Percentiles rank a stretch among this genome's conserved stretches.
Conservation (phyloP, 2,797 vertebrate species). For the Tachyglossus aculeatus region DNA sequence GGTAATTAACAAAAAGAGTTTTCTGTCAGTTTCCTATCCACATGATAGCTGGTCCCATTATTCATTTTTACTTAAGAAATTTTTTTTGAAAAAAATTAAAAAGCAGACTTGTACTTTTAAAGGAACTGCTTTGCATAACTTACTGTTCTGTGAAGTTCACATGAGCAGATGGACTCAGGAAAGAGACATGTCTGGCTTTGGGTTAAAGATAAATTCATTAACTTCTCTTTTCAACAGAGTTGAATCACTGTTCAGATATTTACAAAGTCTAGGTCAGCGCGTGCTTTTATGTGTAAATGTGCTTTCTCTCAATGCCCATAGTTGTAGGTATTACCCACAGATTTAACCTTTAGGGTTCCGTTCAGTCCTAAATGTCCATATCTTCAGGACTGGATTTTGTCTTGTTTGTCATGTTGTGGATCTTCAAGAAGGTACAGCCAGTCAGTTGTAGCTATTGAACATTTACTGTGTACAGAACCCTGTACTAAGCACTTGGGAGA, state of each 20-base stretch:
- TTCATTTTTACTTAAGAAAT: too few species aligned
- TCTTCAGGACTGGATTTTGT: not conserved
- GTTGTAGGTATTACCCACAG: not conserved
- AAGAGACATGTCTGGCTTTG: not conserved
- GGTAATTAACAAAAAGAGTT: too few species aligned
- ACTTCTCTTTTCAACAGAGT: not conserved
- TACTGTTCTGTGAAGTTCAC: not conserved
- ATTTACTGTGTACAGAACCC: too few species aligned
- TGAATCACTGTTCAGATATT: constrained; percentile 3
- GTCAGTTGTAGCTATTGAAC: too few species aligned
- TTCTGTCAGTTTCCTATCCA: too few species aligned
- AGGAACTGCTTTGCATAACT: not conserved
- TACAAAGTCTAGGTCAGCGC: not conserved
- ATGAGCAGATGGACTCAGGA: not conserved
- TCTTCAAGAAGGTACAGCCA: too few species aligned
- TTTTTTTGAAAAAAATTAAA: too few species aligned
- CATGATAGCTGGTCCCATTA: too few species aligned
- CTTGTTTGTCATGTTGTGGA: too few species aligned
- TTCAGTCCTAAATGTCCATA: constrained; percentile 1
- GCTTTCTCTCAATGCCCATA: not conserved
- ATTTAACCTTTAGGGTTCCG: constrained; percentile 2
- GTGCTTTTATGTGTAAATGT: too few species aligned
- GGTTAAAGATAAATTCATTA: constrained; percentile 8
- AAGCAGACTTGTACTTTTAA: too few species aligned
- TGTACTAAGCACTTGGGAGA: too few species aligned